Percentiles rank a stretch among this genome's conserved stretches.
Evolutionary conservation across 2,888 invertebrate genomes (phyloP).

Genomic region (Lepidocyrtinus sp.): DNA sequence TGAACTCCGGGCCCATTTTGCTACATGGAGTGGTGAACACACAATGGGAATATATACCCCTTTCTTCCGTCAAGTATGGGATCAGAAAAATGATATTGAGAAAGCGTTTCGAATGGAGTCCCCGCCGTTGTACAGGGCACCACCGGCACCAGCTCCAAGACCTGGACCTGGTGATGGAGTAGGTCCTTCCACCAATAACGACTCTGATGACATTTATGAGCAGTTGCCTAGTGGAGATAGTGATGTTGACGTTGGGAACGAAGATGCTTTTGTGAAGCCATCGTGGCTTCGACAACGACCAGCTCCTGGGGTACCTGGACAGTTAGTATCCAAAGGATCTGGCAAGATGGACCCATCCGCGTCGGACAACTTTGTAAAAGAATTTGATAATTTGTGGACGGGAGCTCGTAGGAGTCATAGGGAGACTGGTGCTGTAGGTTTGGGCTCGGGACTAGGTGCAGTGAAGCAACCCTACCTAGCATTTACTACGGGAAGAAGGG

Average conservation of each 20-base stretch:
- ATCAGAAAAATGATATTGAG: slow-evolving; percentile 95
- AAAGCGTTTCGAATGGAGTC: slow-evolving; percentile 79
- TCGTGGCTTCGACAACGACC: slow-evolving; percentile 64
- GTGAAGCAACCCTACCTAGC: slow-evolving; percentile 66
- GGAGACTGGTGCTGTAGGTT: slow-evolving; percentile 57
- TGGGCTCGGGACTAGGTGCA: slow-evolving; percentile 41
- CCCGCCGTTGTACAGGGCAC: slow-evolving; percentile 67
- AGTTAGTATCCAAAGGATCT: slow-evolving; percentile 21
- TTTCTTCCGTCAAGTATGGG: slow-evolving; percentile 94
- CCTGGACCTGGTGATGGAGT: slow-evolving; percentile 61
- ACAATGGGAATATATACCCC: slow-evolving; percentile 84
- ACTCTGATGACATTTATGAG: slow-evolving; percentile 77
- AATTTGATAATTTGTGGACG: slow-evolving; percentile 69
- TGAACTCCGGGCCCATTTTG: slow-evolving; percentile 90
- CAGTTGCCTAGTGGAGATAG: slow-evolving; percentile 80
- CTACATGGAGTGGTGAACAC: slow-evolving; percentile 81
- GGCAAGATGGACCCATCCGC: slow-evolving; percentile 68
- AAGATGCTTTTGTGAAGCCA: slow-evolving; percentile 67
- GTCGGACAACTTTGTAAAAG: slow-evolving; percentile 68
- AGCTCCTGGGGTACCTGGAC: slow-evolving; percentile 35
- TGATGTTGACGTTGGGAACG: slow-evolving; percentile 74
- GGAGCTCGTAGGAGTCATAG: slow-evolving; percentile 68
- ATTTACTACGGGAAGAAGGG: slow-evolving; percentile 69
- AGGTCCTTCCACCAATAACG: slow-evolving; percentile 65
- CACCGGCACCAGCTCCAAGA: slow-evolving; percentile 66